Conservation (phyloP, 2,888 invertebrate species). For the Hoplodrina blanda region DNA sequence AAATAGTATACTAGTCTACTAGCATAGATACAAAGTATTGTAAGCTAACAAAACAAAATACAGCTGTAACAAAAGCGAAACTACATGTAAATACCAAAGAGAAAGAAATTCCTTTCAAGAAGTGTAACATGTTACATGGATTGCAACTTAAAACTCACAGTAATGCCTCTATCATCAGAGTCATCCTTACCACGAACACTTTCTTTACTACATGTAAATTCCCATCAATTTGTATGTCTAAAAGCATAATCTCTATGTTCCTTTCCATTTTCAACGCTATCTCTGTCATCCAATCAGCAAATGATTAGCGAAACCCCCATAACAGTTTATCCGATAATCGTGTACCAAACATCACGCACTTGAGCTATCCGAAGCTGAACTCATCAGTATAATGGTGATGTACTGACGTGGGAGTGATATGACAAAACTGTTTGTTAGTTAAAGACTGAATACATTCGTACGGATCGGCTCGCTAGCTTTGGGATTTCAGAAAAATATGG, state of each 20-base stretch:
- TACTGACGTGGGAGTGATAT: slow-evolving; percentile 67
- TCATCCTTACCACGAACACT: slow-evolving; percentile 5
- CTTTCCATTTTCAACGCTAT: slow-evolving; percentile 34
- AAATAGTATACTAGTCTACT: too few species aligned
- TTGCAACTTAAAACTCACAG: neutral
- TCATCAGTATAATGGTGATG: slow-evolving; percentile 45
- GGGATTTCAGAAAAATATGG: neutral
- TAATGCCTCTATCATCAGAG: neutral
- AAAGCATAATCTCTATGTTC: slow-evolving; percentile 23
- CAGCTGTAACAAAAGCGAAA: too few species aligned
- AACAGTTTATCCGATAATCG: slow-evolving; percentile 50
- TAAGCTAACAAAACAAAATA: neutral
- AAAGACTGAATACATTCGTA: slow-evolving; percentile 19
- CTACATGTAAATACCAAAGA: too few species aligned
- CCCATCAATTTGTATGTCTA: slow-evolving; percentile 21
- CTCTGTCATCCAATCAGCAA: slow-evolving; percentile 18
- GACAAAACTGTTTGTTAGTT: slow-evolving; percentile 68
- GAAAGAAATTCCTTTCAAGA: too few species aligned
- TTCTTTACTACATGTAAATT: slow-evolving; percentile 22
- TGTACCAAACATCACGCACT: slow-evolving; percentile 50
- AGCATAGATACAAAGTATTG: too few species aligned
- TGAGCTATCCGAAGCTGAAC: slow-evolving; percentile 36
- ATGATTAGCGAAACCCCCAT: slow-evolving; percentile 40
- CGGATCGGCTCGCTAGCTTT: neutral
- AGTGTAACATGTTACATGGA: too few species aligned